phyloP scores from a whole-genome alignment of 2,888 invertebrate genomes.

The Strigamia crassipes region DNA sequence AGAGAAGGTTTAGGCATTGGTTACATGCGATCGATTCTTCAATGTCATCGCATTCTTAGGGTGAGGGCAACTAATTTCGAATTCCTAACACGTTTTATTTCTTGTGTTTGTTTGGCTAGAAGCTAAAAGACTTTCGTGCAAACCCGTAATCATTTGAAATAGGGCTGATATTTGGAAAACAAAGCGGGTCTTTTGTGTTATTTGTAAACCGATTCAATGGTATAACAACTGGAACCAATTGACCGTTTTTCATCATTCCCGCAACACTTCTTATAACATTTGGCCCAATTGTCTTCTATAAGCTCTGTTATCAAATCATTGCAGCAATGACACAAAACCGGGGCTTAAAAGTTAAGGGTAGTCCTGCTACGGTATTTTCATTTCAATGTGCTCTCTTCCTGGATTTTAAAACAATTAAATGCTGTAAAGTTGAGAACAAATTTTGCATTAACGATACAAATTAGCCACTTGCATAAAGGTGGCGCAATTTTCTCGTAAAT shows the following conservation, averaged over 20 bases:
- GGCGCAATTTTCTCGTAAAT: background rate
- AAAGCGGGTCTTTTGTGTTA: conserved; percentile 3
- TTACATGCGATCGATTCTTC: conserved; percentile 8
- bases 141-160: conserved; percentile 10
- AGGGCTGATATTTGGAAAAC: background rate
- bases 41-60: conserved; percentile 1
- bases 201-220: background rate
- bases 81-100: conserved; percentile 16
- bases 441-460: background rate
- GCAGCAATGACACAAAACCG: background rate
- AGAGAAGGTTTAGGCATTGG: conserved; percentile 10
- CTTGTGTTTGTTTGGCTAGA: conserved; percentile 16
- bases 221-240: background rate
- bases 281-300: background rate
- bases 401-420: background rate
- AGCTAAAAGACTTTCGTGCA: background rate
- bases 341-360: background rate
- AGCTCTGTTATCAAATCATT: background rate
- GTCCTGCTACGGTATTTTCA: background rate
- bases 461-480: background rate
- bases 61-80: conserved; percentile 4
- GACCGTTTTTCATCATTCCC: background rate
- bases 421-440: background rate
- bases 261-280: background rate
- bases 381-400: background rate